Evolutionary conservation across 2,113 vertebrate species (phyloP).

Genomic region (Megatriorchis doriae): DNA sequence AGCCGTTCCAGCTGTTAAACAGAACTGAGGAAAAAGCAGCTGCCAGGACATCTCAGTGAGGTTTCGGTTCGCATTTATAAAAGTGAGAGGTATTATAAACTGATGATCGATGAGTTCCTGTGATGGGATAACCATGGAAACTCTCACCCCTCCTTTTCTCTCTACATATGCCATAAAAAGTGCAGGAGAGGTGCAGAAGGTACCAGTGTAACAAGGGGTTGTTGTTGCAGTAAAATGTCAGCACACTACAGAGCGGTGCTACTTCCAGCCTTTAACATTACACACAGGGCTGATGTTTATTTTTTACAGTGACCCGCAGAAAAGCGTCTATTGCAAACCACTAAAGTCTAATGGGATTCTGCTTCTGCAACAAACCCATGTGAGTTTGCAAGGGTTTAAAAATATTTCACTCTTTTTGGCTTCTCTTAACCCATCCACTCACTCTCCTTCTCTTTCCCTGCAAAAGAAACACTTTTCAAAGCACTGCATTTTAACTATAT

Average conservation of each 20-base stretch:
- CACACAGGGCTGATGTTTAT: background rate
- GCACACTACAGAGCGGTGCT: background rate
- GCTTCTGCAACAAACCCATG: accelerated
- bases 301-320: background rate
- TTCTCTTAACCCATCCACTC: background rate
- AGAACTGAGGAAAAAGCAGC: background rate
- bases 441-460: background rate
- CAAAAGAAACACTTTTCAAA: background rate
- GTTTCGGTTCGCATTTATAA: background rate
- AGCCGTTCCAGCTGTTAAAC: background rate
- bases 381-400: background rate
- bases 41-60: background rate
- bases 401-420: background rate
- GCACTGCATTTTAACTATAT: background rate
- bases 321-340: background rate
- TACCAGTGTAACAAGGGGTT: too few relatives aligned
- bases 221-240: background rate
- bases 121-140: background rate
- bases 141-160: background rate
- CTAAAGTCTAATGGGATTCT: background rate
- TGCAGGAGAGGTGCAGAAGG: background rate
- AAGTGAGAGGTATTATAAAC: background rate
- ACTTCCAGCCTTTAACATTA: background rate
- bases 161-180: background rate
- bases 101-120: background rate